Base-by-base conservation (phyloP, 2,113 vertebrate genomes). In the Rutilus rutilus region DNA sequence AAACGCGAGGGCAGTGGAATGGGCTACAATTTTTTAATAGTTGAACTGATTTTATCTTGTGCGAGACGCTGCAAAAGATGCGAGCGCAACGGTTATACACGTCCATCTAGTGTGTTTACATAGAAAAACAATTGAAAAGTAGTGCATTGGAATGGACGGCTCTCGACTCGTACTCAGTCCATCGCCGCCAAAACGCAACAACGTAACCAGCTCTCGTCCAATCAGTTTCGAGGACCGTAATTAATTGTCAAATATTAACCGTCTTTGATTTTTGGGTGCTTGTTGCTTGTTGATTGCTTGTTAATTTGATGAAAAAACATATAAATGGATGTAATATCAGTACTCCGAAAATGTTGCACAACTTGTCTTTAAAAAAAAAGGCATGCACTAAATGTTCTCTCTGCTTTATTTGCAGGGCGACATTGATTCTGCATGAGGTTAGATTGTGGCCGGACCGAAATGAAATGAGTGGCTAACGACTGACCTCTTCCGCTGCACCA, bases 361-460 rank as follows among this genome's bases (percentile, higher is more conserved):
- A 3, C 3, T 15, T 21, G 52, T 36, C 75, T 57, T 78, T 77
- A 4, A 60, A 60, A 60, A 60, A 60, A 57, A 36, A 59, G 23
- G 33, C 54, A 8, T 25, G 23, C 57, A 25, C 15, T 62, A 62
- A 79, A 60, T 42, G 36, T 42, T 73, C 33, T 83, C 36, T 69
- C 52, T 71, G 60, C 54, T 73, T 85, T 84, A 94, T 94, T 95
- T 93, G 94, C 95, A 96, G 95, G 96, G 95, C 95, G 93, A 92
- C 94, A 94, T 95, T 77, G 42, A 80, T 73, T 83, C 95, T 95
- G 96, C 94, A 95, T 96, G 95, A 95, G 95, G 95, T 96, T 97
- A 96, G 96, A 95, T 95, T 96, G 96, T 97, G 95, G 91, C 88
- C 54, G 27, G 92, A 97, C 96, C 96, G 96, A 96, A 97, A 97